phyloP scores from a whole-genome alignment of 2,797 vertebrate genomes.

The Margarornis squamiger region DNA sequence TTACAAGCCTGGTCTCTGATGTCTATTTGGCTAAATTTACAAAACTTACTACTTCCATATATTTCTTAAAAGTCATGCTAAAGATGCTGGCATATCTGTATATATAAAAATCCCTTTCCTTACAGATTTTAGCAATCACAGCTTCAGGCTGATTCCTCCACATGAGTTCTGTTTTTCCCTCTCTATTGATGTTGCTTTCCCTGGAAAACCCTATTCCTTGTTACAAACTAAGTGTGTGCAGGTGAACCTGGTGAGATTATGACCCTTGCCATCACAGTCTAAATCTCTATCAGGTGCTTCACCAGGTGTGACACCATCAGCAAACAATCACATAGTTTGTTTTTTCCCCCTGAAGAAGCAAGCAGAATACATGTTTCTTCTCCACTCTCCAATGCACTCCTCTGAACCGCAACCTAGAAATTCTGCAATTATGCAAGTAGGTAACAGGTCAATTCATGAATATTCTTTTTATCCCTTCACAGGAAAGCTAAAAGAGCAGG shows the following conservation, averaged over 20 bases:
- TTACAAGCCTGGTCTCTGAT: neutral
- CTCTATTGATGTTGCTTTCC: neutral
- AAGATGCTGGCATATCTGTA: neutral
- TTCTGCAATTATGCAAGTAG: neutral
- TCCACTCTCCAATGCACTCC: neutral
- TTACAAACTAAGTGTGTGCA: neutral
- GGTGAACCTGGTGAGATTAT: neutral
- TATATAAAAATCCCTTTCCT: neutral
- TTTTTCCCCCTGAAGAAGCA: neutral
- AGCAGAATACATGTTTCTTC: neutral
- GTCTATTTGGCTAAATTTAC: neutral
- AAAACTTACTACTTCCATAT: neutral
- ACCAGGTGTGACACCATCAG: neutral
- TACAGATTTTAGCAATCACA: neutral
- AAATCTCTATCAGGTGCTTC: neutral
- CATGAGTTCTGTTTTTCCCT: neutral
- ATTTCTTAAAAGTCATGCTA: neutral
- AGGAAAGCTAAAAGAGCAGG: neutral
- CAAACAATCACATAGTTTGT: neutral
- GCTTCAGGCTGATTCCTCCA: neutral
- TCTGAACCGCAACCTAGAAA: neutral
- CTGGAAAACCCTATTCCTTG: neutral
- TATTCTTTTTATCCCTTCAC: neutral
- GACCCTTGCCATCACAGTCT: neutral
- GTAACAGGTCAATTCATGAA: neutral